These are phyloP conservation scores for Ashinkailepas kermadecensis DNA, from an alignment of 2,888 invertebrate genomes.

Conservation along the genomic window DNA sequence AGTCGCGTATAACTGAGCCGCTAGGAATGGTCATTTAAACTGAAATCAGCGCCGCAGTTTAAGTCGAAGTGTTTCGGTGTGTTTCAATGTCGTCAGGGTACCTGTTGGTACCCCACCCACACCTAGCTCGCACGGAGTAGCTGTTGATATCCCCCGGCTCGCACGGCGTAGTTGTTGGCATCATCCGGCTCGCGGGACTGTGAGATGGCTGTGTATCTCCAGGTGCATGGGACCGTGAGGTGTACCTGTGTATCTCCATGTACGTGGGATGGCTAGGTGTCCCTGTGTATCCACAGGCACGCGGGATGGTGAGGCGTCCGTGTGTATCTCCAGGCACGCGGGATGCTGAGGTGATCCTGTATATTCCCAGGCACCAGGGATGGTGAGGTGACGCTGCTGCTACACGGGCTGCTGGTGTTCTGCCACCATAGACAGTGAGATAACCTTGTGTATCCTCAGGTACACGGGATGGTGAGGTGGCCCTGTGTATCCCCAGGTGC, in stretches of 20 bases:
- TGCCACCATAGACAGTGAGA: not conserved
- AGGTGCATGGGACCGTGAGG: not conserved
- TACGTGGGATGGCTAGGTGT: not conserved
- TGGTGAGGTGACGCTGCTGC: not conserved
- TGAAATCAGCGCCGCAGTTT: no score
- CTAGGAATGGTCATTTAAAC: no score
- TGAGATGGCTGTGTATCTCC: not conserved
- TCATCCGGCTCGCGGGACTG: not conserved
- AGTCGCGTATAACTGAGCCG: no score
- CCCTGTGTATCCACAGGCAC: not conserved
- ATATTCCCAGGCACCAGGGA: no score
- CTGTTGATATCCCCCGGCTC: no score
- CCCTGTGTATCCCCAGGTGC: not conserved
- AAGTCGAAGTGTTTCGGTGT: no score
- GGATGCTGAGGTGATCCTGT: not conserved
- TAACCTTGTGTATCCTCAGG: not conserved
- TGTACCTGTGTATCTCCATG: not conserved
- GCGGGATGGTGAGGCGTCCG: no score
- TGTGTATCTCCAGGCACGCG: not conserved
- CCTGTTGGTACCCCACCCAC: no score
- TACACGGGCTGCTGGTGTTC: slow-evolving; percentile 6
- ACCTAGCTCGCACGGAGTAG: no score
- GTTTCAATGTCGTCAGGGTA: no score
- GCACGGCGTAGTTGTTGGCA: not conserved
- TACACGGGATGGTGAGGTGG: not conserved